Evolutionary conservation across 2,888 invertebrate genomes (phyloP).

Genomic region (Lacanobia oleracea): DNA sequence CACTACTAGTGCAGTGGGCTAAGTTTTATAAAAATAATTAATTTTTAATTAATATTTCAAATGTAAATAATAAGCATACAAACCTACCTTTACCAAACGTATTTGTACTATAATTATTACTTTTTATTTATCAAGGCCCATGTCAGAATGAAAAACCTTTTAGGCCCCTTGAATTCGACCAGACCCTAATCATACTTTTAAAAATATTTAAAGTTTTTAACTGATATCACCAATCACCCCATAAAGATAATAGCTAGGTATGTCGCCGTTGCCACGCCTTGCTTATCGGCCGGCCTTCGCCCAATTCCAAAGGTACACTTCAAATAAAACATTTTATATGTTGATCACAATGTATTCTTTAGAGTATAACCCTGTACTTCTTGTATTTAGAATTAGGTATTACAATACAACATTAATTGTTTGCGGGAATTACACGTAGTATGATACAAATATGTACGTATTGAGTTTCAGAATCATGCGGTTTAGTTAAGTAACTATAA

Average conservation of each 20-base stretch:
- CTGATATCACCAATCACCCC: constrained; percentile 22
- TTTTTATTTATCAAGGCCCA: too few relatives aligned
- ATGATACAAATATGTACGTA: constrained; percentile 60
- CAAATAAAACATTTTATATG: constrained; percentile 64
- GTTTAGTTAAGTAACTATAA: constrained; percentile 55
- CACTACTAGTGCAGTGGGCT: too few relatives aligned
- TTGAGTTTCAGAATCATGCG: constrained; percentile 59
- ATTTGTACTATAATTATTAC: too few relatives aligned
- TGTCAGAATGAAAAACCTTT: background rate
- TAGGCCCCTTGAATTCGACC: too few relatives aligned
- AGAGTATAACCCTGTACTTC: constrained; percentile 76
- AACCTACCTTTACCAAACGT: too few relatives aligned
- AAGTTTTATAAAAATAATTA: too few relatives aligned
- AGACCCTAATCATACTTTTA: background rate
- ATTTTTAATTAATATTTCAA: too few relatives aligned
- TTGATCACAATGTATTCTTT: constrained; percentile 70
- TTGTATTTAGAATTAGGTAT: constrained; percentile 73
- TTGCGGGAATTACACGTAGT: constrained; percentile 55
- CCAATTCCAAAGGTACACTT: constrained; percentile 25
- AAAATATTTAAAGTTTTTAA: constrained; percentile 18
- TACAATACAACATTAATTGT: constrained; percentile 62
- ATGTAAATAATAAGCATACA: too few relatives aligned
- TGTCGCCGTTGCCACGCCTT: constrained; percentile 15
- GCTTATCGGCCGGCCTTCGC: constrained; percentile 44
- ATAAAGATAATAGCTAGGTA: constrained; percentile 35